Evolutionary conservation across 30 jellyfish, hydroid and myxozoan species (phyloP), one percentile per base, ranked within the genome.

Genomic region (Turritopsis rubra): DNA sequence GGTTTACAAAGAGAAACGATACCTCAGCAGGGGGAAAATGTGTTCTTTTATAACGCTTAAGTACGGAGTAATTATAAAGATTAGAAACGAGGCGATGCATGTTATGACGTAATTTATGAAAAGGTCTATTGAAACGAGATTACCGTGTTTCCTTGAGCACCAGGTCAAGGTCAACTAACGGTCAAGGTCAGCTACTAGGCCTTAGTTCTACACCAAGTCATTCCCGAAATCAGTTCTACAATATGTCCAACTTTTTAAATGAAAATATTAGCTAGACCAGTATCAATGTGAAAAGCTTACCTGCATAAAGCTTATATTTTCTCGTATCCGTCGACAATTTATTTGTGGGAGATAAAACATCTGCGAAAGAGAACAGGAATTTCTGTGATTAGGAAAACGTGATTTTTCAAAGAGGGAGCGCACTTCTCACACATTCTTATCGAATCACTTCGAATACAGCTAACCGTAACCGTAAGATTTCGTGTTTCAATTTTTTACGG

Each of bases 321-420:
- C 97, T 66, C 66, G 81, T 86, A 54, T 53, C 79, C 21, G 94
- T 66, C 53, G 96, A 91, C 26, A 87, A 82, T 75, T 90, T 72
- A 29, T 90, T 91, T 71, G 85, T 89, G 60, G 86, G 73, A 17
- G 97, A 91, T 79, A 91, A 65, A 18, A 91, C 96, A 75, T 91
- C 97, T 87, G 1, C 18, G 53, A 80, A 60, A 80, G 22, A 80
- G 28, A 22, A 26, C 24, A 7, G 27, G 17, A 29, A 79, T 76
- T 27, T 30, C 29, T 30, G 26, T 18, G 29, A 0, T 21, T 76
- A 76, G 18, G 28, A 76, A 17, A 0, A n/a, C 24, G 21, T 0
- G 21, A 72, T 30, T 25, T 0, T 19, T 18, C 24, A 16, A 75
- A 75, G 29, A 26, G 29, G 29, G 54, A 75, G 8, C n/a, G n/a